These are phyloP conservation scores for Neodiprion lecontei DNA, from an alignment of 1,140 invertebrate species.

Conservation along the genomic window DNA sequence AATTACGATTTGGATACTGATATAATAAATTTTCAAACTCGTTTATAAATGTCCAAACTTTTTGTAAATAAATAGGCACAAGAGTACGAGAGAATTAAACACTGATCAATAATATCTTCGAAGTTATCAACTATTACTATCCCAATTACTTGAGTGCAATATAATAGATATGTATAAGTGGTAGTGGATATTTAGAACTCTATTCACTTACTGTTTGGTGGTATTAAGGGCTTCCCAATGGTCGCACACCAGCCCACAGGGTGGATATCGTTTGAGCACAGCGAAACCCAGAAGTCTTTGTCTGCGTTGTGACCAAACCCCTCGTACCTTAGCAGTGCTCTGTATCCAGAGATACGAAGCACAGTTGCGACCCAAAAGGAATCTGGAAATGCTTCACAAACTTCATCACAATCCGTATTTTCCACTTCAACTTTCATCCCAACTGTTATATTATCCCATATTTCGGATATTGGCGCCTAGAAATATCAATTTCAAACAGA, in stretches of 20 bases:
- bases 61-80: no score
- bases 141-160: neutral
- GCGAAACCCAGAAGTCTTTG: constrained; percentile 95
- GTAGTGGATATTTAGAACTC: constrained; percentile 4
- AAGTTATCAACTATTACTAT: neutral
- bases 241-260: constrained; percentile 97
- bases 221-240: constrained; percentile 91
- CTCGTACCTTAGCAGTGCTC: constrained; percentile 92
- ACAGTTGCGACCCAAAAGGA: constrained; percentile 97
- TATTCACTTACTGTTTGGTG: constrained; percentile 76
- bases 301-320: constrained; percentile 87
- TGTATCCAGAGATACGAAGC: constrained; percentile 88
- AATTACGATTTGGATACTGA: constrained; percentile 5
- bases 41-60: no score
- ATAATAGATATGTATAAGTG: constrained; percentile 11
- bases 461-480: constrained; percentile 85
- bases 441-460: constrained; percentile 91
- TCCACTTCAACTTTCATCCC: constrained; percentile 97
- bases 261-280: constrained; percentile 92
- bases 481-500: constrained; percentile 23
- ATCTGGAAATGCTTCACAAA: constrained; percentile 77
- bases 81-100: no score
- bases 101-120: constrained; percentile 1
- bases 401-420: constrained; percentile 86
- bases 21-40: constrained; percentile 21